Conservation (phyloP, 2,113 vertebrate species). For the Motacilla tschutschensis region DNA sequence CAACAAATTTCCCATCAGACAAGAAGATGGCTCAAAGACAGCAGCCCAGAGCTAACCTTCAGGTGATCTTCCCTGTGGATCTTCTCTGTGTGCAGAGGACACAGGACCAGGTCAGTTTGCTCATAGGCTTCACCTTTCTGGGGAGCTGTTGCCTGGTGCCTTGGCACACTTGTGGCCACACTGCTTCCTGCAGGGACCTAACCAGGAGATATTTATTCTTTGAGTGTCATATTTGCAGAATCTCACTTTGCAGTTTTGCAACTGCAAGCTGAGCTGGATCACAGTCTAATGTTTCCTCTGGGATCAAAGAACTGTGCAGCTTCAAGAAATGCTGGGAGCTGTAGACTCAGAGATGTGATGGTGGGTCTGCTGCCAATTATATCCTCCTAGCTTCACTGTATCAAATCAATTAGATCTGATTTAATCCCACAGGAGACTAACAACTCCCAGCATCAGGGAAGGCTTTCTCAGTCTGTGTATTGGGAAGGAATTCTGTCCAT, state of each 20-base stretch:
- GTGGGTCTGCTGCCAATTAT: constrained; percentile 4
- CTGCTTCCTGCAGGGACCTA: background rate
- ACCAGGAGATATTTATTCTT: background rate
- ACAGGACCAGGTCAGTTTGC: background rate
- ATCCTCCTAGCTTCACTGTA: background rate
- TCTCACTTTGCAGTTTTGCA: background rate
- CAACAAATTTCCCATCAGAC: background rate
- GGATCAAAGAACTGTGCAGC: constrained; percentile 24
- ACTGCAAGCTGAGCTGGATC: constrained; percentile 1
- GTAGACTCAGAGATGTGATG: background rate
- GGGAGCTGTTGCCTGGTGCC: background rate
- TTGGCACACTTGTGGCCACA: background rate
- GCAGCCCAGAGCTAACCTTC: background rate
- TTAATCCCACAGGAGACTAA: background rate
- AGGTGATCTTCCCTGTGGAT: background rate
- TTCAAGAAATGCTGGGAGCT: constrained; percentile 19
- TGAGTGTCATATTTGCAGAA: background rate
- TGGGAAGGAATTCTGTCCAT: background rate
- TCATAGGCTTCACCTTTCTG: background rate
- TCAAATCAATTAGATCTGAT: background rate
- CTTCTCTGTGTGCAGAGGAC: background rate
- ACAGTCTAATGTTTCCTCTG: background rate
- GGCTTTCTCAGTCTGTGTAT: background rate
- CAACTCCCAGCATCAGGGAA: background rate
- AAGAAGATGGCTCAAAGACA: background rate